Percentiles rank a stretch among this genome's conserved stretches.
These are phyloP conservation scores for Spea bombifrons DNA, from an alignment of 2,113 vertebrate genomes.

Conservation along the genomic window DNA sequence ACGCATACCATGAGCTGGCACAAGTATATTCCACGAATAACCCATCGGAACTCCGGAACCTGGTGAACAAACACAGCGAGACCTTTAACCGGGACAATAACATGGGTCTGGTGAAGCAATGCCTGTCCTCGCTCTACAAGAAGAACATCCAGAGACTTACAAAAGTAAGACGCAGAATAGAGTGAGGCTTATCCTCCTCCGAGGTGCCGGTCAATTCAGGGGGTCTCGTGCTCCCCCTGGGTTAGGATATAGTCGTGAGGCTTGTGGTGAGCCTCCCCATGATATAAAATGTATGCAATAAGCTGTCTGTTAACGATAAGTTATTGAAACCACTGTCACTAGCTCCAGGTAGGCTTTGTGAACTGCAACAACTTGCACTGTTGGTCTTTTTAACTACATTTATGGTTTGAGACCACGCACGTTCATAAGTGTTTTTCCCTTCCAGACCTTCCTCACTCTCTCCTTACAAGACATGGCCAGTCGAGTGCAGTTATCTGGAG, in stretches of 20 bases:
- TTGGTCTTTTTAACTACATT: neutral
- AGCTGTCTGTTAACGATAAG: too few species aligned
- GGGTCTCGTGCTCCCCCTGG: too few species aligned
- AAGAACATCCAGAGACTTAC: slow-evolving; percentile 99
- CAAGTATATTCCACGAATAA: slow-evolving; percentile 97
- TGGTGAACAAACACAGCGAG: slow-evolving; percentile 94
- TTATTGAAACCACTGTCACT: too few species aligned
- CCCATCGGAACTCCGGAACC: slow-evolving; percentile 84
- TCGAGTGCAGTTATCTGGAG: slow-evolving; percentile 91
- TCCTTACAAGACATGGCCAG: slow-evolving; percentile 99
- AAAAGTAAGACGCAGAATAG: slow-evolving; percentile 72
- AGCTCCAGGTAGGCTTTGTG: neutral
- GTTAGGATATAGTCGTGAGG: too few species aligned
- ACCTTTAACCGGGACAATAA: slow-evolving; percentile 92
- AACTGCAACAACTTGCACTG: too few species aligned
- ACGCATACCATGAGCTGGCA: slow-evolving; percentile 94
- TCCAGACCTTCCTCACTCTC: slow-evolving; percentile 93
- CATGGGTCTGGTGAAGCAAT: slow-evolving; percentile 95
- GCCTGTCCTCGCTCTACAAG: slow-evolving; percentile 96
- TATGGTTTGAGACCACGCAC: too few species aligned
- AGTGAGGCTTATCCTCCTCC: too few species aligned
- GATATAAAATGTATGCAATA: too few species aligned
- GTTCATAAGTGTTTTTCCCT: slow-evolving; percentile 30
- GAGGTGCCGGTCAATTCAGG: too few species aligned
- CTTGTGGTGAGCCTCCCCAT: too few species aligned